Evolutionary conservation across 2,113 vertebrate genomes (phyloP), one percentile per base, ranked within the genome.

Genomic region (Procapra przewalskii): DNA sequence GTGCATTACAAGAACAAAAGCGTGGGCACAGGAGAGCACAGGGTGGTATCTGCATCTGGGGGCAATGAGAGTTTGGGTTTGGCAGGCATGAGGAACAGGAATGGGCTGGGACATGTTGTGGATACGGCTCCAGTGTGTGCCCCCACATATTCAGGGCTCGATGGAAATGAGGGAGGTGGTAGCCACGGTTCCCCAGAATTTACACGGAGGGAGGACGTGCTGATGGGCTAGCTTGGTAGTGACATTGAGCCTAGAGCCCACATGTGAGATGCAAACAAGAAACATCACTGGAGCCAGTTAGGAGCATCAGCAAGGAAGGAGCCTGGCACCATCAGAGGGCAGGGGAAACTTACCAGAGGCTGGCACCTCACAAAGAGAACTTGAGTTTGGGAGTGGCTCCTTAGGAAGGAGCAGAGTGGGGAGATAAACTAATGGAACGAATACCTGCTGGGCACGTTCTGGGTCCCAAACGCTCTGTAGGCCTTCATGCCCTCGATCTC

Each of bases 41-140:
- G 16, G 21, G 23, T n/a, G 45, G 31, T 43, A 23, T 77, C 71
- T 77, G 71, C 0, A 50, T 81, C 36, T 31, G 31, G 45, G 59
- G 17, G 33, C 52, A 29, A 55, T 0, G 6, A 31, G 57, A 79
- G 15, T 13, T 0, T 71, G 43, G 25, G 15, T 59, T 36, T 54
- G 62, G 75, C 19, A 62, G 21, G 14, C 31, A 3, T 15, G 59
- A 33, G 16, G 15, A 91, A 10, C 25, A n/a, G 12, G 23, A 57
- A n/a, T 31, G 21, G 3, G 15, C 36, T 62, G 43, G 59, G 33
- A 33, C 77, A 9, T 13, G 0, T 3, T 83, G 81, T 7, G 16
- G 48, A 19, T 23, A 36, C 0, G 0, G 4, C 23, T 88, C 11
- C 36, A 3, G 9, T 0, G n/a, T 11, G 43, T 14, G 3, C 3